Base-by-base conservation (phyloP, 2,113 vertebrate genomes). In the Neodontobutis hainanensis region DNA sequence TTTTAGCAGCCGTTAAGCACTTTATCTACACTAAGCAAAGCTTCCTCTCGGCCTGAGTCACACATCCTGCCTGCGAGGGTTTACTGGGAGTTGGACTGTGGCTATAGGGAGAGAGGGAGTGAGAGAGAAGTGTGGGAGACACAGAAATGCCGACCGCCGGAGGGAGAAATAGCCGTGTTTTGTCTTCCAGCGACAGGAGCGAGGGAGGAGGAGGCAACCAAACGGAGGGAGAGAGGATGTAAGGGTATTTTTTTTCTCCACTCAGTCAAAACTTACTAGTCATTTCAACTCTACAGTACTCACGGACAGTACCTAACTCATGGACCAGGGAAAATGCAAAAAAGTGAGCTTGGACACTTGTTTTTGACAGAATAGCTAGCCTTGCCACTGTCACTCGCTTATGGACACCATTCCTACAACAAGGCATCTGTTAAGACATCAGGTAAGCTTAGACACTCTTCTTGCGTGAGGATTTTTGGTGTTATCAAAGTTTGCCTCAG, bases 1-100 rank as follows among this genome's bases (percentile, higher is more conserved):
- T 92, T 91, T 88, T 90, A 89, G 89, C 91, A 86, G 90, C 85
- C 68, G 65, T 90, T 90, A 89, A 82, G 85, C 78, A 74, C 93
- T 95, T 95, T 95, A 95, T 95, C 95, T 95, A 87, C 91, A 64
- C 92, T 76, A 76, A 90, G 84, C 95, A 95, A 93, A 85, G 89
- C 93, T 95, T 95, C 94, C 93, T 94, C 81, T 80, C 78, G 52
- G 66, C 75, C 85, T 86, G 83, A 91, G 75, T 89, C 85, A 81
- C 81, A 83, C 86, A 89, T 94, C 92, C 92, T 92, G 89, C 80
- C 59, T 70, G 69, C 70, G 86, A 75, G 82, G 56, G 85, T 66
- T 72, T 35, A 68, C 81, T 85, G 44, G 83, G 81, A 86, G 16
- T 47, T 57, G 53, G 60, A 43, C 44, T 46, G 36, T 11, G 4